Evolutionary conservation across 1,140 invertebrate species (phyloP).

Genomic region (Eupristina koningsbergeri): DNA sequence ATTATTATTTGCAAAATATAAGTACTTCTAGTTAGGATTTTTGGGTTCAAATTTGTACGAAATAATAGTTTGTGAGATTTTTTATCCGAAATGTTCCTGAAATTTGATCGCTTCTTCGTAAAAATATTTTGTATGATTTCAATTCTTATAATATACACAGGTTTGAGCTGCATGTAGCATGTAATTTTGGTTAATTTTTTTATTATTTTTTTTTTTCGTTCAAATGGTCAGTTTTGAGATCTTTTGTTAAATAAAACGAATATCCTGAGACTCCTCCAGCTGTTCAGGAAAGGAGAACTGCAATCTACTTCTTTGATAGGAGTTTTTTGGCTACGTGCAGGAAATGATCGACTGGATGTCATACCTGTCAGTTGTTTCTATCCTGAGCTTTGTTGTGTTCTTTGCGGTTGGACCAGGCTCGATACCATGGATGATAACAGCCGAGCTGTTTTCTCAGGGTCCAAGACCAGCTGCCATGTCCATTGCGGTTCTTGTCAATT

Average conservation of each 20-base stretch:
- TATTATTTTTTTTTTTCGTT: slow-evolving; percentile 20
- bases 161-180: slow-evolving; percentile 69
- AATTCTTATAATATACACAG: too few species aligned
- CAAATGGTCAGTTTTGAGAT: neutral
- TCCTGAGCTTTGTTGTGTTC: slow-evolving; percentile 95
- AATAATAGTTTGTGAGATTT: too few species aligned
- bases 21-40: too few species aligned
- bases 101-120: too few species aligned
- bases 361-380: slow-evolving; percentile 94
- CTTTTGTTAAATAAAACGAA: slow-evolving; percentile 38
- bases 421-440: slow-evolving; percentile 99
- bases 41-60: too few species aligned
- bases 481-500: slow-evolving; percentile 97
- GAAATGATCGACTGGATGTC: slow-evolving; percentile 99
- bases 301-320: slow-evolving; percentile 80
- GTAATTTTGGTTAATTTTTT: slow-evolving; percentile 50
- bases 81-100: too few species aligned
- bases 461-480: slow-evolving; percentile 97
- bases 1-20: too few species aligned
- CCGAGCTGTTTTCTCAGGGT: slow-evolving; percentile 97
- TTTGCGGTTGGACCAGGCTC: slow-evolving; percentile 97
- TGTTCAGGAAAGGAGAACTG: slow-evolving; percentile 72
- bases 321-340: slow-evolving; percentile 95
- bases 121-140: too few species aligned
- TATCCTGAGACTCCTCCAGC: slow-evolving; percentile 71